These are phyloP conservation scores for Leucozona laternaria DNA, from an alignment of 2,888 invertebrate genomes.

Conservation along the genomic window DNA sequence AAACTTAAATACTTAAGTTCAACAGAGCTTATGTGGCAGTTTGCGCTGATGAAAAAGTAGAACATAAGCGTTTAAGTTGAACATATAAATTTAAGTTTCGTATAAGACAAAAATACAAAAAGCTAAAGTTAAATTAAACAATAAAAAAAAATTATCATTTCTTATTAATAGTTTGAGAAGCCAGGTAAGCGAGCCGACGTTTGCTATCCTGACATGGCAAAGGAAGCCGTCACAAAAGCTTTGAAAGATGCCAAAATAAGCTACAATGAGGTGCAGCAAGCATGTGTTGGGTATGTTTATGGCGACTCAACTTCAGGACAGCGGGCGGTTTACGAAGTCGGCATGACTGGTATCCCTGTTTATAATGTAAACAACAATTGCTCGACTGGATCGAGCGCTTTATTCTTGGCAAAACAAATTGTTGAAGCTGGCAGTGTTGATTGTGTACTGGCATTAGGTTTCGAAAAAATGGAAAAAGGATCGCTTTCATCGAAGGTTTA, in stretches of 20 bases:
- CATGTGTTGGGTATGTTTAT: slow-evolving; percentile 96
- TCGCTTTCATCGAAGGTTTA: slow-evolving; percentile 90
- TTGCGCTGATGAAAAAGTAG: no score
- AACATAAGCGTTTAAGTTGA: no score
- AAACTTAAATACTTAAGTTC: no score
- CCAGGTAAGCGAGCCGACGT: slow-evolving; percentile 91
- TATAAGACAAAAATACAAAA: no score
- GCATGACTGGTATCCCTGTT: slow-evolving; percentile 98
- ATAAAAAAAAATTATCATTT: neutral
- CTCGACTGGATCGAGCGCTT: slow-evolving; percentile 97
- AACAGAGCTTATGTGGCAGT: no score
- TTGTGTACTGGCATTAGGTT: slow-evolving; percentile 96
- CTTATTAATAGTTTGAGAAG: slow-evolving; percentile 90
- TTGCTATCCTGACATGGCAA: slow-evolving; percentile 98
- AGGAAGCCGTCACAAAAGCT: slow-evolving; percentile 95
- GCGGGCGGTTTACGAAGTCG: slow-evolving; percentile 96
- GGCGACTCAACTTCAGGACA: slow-evolving; percentile 99
- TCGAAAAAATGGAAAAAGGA: slow-evolving; percentile 99
- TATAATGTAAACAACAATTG: slow-evolving; percentile 99
- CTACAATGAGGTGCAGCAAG: slow-evolving; percentile 93
- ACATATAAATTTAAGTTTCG: no score
- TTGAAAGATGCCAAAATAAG: slow-evolving; percentile 91
- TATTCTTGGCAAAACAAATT: slow-evolving; percentile 95
- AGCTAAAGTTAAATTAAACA: no score
- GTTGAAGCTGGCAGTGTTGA: slow-evolving; percentile 94